Evolutionary conservation across 2,113 vertebrate species (phyloP), one percentile per base, ranked within the genome.

Genomic region (Grammomys surdaster): DNA sequence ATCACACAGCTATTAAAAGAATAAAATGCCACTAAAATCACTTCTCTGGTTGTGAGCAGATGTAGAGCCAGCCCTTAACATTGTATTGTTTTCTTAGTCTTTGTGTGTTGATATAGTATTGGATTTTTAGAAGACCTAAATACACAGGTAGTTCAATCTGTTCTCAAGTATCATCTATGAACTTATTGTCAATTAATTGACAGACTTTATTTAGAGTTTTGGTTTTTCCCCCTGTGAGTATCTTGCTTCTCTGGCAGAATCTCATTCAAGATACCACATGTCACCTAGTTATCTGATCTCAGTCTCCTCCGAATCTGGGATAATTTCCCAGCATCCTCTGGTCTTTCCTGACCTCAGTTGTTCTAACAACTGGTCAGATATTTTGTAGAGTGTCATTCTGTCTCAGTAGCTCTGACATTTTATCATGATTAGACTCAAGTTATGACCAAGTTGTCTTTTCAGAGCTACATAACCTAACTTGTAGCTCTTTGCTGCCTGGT

Each of bases 121-220:
- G 89, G 6, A 77, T 78, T 90, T 84, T 65, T 43, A 77, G 43
- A 87, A 90, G 88, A 82, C 73, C 9, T 87, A 51, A 63, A n/a
- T 78, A 56, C 16, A 75, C 26, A 31, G 40, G 28, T 36, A 65
- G 56, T 3, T 80, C n/a, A 80, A 40, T 19, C 0, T 58, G 40
- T 87, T 87, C 51, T 87, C 65, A 58, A 46, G 26, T 70, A 65
- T 26, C 1, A n/a, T 11, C 20, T 67, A 67, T 31, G 65, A 28
- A 63, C 56, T 7, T 31, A n/a, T 33, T 51, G 14, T 56, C 31
- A 19, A 24, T 2, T 17, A 56, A 17, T 33, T 26, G 36, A 7
- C n/a, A 43, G 13, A 31, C 2, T 58, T 65, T 36, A 11, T 11
- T 26, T 24, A 48, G 2, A 3, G n/a, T 63, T 60, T 82, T 28